Evolutionary conservation across 2,113 vertebrate genomes (phyloP).

Genomic region (Microtus oregoni): DNA sequence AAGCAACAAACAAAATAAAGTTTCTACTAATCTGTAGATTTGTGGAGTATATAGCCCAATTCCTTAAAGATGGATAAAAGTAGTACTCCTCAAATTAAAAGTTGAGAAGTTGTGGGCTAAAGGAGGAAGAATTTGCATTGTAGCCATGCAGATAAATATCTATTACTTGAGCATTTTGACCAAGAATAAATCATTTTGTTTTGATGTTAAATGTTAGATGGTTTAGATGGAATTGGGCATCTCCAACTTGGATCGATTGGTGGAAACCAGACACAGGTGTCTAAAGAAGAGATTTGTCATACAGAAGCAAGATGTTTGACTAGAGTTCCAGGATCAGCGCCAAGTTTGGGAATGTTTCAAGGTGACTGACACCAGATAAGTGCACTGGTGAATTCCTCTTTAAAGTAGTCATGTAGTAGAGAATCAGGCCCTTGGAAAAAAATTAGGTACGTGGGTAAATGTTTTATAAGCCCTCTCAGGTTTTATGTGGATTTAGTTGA

Average conservation of each 20-base stretch:
- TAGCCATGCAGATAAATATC: not conserved
- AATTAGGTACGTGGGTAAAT: not conserved
- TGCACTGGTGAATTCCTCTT: not conserved
- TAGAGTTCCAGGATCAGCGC: not conserved
- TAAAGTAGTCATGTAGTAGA: not conserved
- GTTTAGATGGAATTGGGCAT: not conserved
- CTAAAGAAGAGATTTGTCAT: not conserved
- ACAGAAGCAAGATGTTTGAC: slow-evolving; percentile 17
- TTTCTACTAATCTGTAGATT: not conserved
- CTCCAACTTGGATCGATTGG: not conserved
- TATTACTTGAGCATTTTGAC: not conserved
- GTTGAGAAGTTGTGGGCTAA: not conserved
- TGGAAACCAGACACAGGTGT: not conserved
- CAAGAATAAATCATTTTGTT: not conserved
- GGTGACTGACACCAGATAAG: not conserved
- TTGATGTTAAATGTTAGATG: slow-evolving; percentile 4
- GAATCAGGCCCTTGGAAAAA: not conserved
- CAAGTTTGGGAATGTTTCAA: not conserved
- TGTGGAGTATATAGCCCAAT: not conserved
- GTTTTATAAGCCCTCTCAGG: no score
- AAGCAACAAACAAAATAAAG: not conserved
- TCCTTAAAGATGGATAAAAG: not conserved
- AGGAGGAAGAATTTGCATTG: not conserved
- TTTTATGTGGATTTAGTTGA: no score
- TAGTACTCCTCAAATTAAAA: not conserved